Evolutionary conservation across 2,888 invertebrate genomes (phyloP).

Genomic region (Morinoia aosen): DNA sequence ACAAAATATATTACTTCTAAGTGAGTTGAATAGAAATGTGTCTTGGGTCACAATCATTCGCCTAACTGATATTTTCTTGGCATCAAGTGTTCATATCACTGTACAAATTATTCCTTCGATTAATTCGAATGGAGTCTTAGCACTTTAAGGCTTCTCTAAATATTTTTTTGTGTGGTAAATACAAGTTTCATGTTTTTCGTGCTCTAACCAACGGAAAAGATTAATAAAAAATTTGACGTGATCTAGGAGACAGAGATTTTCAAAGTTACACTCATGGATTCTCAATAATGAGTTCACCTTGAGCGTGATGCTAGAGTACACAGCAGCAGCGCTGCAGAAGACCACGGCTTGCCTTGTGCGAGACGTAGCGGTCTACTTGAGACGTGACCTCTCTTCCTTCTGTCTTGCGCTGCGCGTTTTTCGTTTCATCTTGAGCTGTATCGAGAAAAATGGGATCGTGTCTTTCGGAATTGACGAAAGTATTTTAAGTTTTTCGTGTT

Average conservation of each 20-base stretch:
- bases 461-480: constrained; percentile 27
- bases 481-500: background rate
- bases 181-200: no score
- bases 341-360: background rate
- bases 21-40: no score
- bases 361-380: constrained; percentile 16
- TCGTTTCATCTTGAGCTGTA: background rate
- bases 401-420: background rate
- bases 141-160: no score
- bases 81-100: no score
- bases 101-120: no score
- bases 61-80: no score
- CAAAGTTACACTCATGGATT: background rate
- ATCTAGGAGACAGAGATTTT: background rate
- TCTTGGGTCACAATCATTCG: no score
- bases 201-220: no score
- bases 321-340: background rate
- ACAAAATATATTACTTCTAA: no score
- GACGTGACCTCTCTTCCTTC: background rate
- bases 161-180: no score
- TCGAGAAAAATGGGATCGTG: constrained; percentile 31
- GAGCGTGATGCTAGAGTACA: background rate
- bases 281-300: background rate
- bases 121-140: no score
- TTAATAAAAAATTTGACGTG: no score